These are phyloP conservation scores for Archips xylosteana DNA, from an alignment of 2,888 invertebrate genomes.

Conservation along the genomic window DNA sequence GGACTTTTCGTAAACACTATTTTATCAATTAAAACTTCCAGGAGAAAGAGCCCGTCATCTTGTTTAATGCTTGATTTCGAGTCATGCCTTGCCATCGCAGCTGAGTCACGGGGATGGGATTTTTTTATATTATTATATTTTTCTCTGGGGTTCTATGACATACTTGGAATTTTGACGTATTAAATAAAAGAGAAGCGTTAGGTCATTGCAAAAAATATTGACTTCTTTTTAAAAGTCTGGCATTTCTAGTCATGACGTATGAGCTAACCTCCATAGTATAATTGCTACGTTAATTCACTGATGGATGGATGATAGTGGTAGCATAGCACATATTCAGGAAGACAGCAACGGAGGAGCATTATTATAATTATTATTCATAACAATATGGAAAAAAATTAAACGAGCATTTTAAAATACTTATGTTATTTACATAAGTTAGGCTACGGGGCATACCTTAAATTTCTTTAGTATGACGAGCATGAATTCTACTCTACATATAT, in stretches of 20 bases:
- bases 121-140: constrained; percentile 50
- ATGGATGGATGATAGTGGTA: too few relatives aligned
- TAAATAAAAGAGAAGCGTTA: constrained; percentile 53
- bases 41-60: constrained; percentile 84
- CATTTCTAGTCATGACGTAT: background rate
- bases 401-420: too few relatives aligned
- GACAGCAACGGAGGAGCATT: too few relatives aligned
- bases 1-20: constrained; percentile 72
- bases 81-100: constrained; percentile 74
- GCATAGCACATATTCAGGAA: too few relatives aligned
- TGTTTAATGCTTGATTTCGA: constrained; percentile 5
- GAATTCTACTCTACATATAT: too few relatives aligned
- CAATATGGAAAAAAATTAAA: too few relatives aligned
- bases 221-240: constrained; percentile 25
- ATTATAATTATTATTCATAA: too few relatives aligned
- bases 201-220: background rate
- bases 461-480: too few relatives aligned
- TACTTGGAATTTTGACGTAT: constrained; percentile 55
- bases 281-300: too few relatives aligned
- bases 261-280: background rate
- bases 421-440: too few relatives aligned
- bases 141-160: constrained; percentile 50
- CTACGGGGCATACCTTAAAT: too few relatives aligned
- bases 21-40: constrained; percentile 87
- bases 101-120: constrained; percentile 67